Percentiles rank a stretch among this genome's conserved stretches.
Evolutionary conservation across 2,888 invertebrate species (phyloP).

Genomic region (Pseudococcus longispinus): DNA sequence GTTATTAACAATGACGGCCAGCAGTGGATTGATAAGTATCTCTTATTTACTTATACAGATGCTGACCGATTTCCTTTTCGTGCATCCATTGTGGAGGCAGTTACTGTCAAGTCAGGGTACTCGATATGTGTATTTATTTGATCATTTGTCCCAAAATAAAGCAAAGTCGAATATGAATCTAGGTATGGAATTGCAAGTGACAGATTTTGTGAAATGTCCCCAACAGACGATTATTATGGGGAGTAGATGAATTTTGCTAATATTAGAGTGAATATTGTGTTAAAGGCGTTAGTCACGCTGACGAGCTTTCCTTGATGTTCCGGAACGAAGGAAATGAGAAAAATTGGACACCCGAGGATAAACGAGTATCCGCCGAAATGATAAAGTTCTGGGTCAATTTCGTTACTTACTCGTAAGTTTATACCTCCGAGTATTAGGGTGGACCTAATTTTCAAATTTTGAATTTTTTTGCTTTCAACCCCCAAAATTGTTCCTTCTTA

Average conservation of each 20-base stretch:
- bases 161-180: neutral
- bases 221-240: too few relatives aligned
- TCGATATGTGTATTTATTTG: neutral
- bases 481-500: too few relatives aligned
- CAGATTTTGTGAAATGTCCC: neutral
- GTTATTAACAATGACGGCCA: neutral
- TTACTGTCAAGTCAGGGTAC: neutral
- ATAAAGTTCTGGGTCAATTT: constrained; percentile 49
- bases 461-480: too few relatives aligned
- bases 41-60: neutral
- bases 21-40: too few relatives aligned
- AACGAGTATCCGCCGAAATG: constrained; percentile 12
- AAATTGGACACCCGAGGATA: constrained; percentile 5
- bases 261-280: neutral
- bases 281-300: neutral
- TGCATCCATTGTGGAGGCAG: neutral
- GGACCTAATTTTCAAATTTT: too few relatives aligned
- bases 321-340: neutral
- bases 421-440: too few relatives aligned
- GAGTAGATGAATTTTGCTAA: too few relatives aligned
- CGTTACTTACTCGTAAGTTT: constrained; percentile 5
- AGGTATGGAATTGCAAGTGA: neutral
- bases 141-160: too few relatives aligned
- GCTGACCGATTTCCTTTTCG: neutral
- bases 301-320: constrained; percentile 2